Base-by-base conservation (phyloP, 1,140 invertebrate genomes). In the Himalopsyche phryganea region DNA sequence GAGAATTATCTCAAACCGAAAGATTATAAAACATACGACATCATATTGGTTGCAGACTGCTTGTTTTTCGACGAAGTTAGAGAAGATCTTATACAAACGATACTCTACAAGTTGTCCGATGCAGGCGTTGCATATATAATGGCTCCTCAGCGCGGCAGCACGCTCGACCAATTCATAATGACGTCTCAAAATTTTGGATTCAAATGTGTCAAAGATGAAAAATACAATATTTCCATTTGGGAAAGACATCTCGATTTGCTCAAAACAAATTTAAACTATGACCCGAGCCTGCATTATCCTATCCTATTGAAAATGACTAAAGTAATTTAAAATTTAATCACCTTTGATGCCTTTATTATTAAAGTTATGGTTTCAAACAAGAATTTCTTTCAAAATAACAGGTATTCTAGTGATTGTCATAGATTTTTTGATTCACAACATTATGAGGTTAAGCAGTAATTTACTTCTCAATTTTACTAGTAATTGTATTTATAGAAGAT, bases 11-110 rank as follows among this genome's bases (percentile, higher is more conserved):
- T 2, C 52, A 71, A 28, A 55, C 68, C 0, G 60, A 56, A 9
- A 52, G 66, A 0, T 67, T 69, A 20, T 15, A 53, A 55, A 11
- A 68, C 71, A 54, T 90, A 85, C 71, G 88, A 91, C 72, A 75
- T 85, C 17, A 82, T 91, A 28, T 70, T 91, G 1, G 88, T 86
- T 66, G 88, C 90, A 6, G 89, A 91, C 70, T 92, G 90, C 71
- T 70, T 92, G 40, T 93, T 92, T 74, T 93, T 92, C 73, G 89
- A 92, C 69, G 88, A 91, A 41, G 84, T 83, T 0, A 77, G 90
- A 46, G 70, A 81, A 28, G 85, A 88, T 63, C 73, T 93, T 13
- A 83, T 89, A 18, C 79, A 83, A 45, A 85, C 85, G 38, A 85
- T 93, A 41, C 83, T 83, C 72, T 76, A 80, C 47, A 81, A 83